phyloP scores from a whole-genome alignment of 2,797 vertebrate genomes.

The Sphenopsis melanotis region DNA sequence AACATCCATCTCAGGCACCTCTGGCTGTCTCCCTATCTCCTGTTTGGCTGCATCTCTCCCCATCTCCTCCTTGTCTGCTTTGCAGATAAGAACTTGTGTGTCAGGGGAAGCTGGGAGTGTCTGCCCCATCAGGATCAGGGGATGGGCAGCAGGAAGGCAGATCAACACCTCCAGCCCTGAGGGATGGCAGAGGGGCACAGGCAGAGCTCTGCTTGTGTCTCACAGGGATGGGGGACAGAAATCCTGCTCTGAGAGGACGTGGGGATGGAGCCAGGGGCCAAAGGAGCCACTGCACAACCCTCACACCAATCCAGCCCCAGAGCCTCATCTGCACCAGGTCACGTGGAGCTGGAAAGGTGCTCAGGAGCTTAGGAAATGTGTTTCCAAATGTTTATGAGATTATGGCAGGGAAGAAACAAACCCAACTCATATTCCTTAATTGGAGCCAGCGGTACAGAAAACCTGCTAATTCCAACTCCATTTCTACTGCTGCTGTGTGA shows the following conservation, averaged over 20 bases:
- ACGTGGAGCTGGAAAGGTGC: fast-evolving
- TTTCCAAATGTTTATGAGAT: neutral
- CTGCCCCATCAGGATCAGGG: neutral
- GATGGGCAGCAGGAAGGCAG: neutral
- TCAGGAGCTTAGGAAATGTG: neutral
- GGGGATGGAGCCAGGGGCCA: neutral
- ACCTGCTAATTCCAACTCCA: neutral
- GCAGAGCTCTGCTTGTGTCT: neutral
- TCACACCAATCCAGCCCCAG: fast-evolving
- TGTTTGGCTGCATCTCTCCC: neutral
- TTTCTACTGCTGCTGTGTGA: neutral
- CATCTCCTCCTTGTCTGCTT: neutral
- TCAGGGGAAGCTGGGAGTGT: neutral
- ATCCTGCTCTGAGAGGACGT: fast-evolving
- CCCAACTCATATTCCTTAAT: neutral
- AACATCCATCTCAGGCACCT: neutral
- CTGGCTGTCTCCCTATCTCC: neutral
- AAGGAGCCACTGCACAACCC: neutral
- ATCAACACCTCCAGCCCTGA: neutral
- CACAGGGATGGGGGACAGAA: neutral
- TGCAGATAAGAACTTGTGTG: neutral
- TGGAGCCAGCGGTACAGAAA: neutral
- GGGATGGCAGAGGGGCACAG: neutral
- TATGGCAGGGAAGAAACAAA: neutral
- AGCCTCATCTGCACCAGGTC: neutral